These are phyloP conservation scores for Hyla sarda DNA, from an alignment of 2,113 vertebrate species.

Conservation along the genomic window DNA sequence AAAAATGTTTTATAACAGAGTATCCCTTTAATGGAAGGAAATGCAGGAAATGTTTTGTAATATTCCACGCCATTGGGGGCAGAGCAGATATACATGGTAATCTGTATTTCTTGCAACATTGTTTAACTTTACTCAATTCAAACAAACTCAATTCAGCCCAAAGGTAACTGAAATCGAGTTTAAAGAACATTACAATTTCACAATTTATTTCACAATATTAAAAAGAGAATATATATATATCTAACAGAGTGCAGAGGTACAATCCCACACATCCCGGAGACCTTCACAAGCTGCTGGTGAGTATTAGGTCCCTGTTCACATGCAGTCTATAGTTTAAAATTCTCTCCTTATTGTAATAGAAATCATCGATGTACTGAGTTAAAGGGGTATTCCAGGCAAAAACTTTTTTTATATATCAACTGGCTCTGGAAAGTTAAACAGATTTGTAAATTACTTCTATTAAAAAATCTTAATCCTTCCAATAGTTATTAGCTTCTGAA, in stretches of 20 bases:
- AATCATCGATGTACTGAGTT: no score
- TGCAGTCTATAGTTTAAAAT: no score
- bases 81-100: neutral
- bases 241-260: no score
- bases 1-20: no score
- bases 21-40: no score
- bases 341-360: no score
- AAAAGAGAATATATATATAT: constrained; percentile 12
- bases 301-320: neutral
- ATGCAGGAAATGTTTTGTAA: neutral
- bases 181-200: neutral
- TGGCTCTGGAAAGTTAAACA: no score
- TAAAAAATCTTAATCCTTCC: no score
- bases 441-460: no score
- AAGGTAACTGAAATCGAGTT: constrained; percentile 1
- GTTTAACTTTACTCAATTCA: neutral
- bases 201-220: neutral
- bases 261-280: neutral
- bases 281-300: neutral
- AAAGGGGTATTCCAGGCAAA: no score
- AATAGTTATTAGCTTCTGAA: no score
- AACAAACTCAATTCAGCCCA: neutral
- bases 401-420: no score
- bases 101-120: constrained; percentile 12
- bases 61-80: neutral